These are phyloP conservation scores for Boulengeromyrus knoepffleri DNA, from an alignment of 2,113 vertebrate genomes.

Conservation along the genomic window DNA sequence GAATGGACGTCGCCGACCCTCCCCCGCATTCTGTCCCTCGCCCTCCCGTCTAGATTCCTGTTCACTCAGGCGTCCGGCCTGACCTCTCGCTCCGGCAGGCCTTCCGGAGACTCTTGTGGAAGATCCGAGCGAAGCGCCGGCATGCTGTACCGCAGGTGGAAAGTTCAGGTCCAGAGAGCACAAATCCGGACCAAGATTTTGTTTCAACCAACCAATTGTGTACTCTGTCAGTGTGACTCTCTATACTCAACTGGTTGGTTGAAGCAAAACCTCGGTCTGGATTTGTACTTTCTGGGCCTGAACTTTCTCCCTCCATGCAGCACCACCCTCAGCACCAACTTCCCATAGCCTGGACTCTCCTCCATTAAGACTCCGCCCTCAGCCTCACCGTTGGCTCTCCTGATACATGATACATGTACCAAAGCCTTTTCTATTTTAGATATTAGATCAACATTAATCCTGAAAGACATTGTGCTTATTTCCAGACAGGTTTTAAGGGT, in stretches of 20 bases:
- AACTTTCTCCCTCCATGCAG: background rate
- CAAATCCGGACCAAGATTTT: background rate
- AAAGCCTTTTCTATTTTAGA: background rate
- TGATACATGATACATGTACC: background rate
- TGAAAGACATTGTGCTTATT: background rate
- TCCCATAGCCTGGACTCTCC: background rate
- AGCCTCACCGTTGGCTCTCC: background rate
- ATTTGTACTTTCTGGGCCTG: background rate
- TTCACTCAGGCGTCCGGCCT: background rate
- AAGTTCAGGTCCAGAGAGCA: background rate
- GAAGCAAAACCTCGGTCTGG: background rate
- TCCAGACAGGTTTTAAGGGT: background rate
- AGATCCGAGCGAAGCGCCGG: no score
- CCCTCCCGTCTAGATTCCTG: background rate
- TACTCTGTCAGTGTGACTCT: background rate
- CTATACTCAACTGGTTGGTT: background rate
- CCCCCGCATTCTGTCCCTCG: background rate
- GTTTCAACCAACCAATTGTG: background rate
- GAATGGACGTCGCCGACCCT: background rate
- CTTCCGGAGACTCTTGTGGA: background rate
- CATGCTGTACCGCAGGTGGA: background rate
- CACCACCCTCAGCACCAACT: background rate
- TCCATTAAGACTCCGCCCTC: background rate
- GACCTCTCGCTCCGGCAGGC: background rate
- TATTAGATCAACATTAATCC: background rate